Base-by-base conservation (phyloP, 92 coral and sea anemone species). In the Parazoanthus darwini region DNA sequence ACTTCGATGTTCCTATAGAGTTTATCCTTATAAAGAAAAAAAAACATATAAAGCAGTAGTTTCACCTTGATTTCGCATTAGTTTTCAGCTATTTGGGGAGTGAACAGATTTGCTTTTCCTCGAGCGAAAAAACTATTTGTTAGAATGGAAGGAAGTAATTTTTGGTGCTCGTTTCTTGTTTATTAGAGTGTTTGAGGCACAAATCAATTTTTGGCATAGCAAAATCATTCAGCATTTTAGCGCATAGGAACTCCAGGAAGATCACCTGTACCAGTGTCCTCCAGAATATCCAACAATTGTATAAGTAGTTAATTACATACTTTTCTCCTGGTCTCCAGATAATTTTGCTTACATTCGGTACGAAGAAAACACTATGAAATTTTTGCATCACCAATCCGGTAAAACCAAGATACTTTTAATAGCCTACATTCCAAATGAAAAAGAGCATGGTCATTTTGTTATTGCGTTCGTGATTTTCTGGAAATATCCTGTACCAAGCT, bases 391-490 rank as follows among this genome's bases (percentile, higher is more conserved):
- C 6, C 36, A 74, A 33, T 8, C 35, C 10, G 42, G 1, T 20
- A 3, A 75, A 75, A 6, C 38, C 7, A 76, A 76, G 3, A 39
- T 6, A 8, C 23, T 42, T 7, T 5, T 74, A 76, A 63, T 20
- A 23, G 16, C 8, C 26, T 20, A 20, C 70, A 63, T 23, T 63
- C n/a, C 0, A 63, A 16, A 14, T 75, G 2, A 15, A 80, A 63
- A 9, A 63, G 50, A 18, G 37, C 63, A 36, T 39, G 86, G 58
- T 7, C 3, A 39, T 68, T 58, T 39, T 63, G 6, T 20, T 37
- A 38, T 43, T 67, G 9, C 16, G 43, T 70, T 84, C 87, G 78
- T 84, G 87, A 84, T 71, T 46, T 84, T 84, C 44, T 6, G 66
- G 29, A 70, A 3, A 70, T 35, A 63, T 25, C 16, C 23, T 42